Evolutionary conservation across 2,888 invertebrate species (phyloP), one percentile per base, ranked within the genome.

Genomic region (Netelia inedita): DNA sequence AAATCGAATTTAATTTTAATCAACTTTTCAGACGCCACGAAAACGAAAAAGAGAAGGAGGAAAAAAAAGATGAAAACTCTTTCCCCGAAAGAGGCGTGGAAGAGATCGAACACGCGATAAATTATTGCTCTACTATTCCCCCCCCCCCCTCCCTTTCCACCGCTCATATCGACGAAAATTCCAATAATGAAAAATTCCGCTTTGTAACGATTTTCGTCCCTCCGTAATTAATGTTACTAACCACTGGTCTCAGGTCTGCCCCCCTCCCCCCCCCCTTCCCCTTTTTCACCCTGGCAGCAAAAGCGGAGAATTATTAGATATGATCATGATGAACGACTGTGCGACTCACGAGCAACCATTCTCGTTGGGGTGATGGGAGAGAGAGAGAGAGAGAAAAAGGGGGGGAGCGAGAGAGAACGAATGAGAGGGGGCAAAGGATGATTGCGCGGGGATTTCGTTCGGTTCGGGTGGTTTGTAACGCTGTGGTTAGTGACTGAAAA

Each of bases 291-390:
- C 82, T 66, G 85, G 71, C 79, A 19, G 73, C 86, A 79, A 89
- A 88, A 88, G 88, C 89, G 90, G 89, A 69, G 69, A 79, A 91
- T 92, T 92, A 92, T 91, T 91, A 91, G 90, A 90, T 83, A 85
- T 86, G 88, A 80, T 83, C 85, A 89, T 92, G 92, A 92, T 90
- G 91, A 90, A 92, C 89, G 92, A 90, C 87, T 87, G 59, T 78
- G 85, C 73, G 66, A 79, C 14, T 46, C 66, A 78, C 61, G 55
- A 80, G 69, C 76, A 57, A 72, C 59, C 59, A 23, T 14, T 43
- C 10, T 11, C 2, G 53, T 11, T 14, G 21, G 43, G 16, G 57
- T 28, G 14, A 10, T 2, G 41, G 16, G 43, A 69, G 50, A 69
- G 8, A 16, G 14, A n/a, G n/a, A n/a, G n/a, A n/a, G n/a, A n/a